phyloP scores from a whole-genome alignment of 2,113 vertebrate species.

The Arothron firmamentum region DNA sequence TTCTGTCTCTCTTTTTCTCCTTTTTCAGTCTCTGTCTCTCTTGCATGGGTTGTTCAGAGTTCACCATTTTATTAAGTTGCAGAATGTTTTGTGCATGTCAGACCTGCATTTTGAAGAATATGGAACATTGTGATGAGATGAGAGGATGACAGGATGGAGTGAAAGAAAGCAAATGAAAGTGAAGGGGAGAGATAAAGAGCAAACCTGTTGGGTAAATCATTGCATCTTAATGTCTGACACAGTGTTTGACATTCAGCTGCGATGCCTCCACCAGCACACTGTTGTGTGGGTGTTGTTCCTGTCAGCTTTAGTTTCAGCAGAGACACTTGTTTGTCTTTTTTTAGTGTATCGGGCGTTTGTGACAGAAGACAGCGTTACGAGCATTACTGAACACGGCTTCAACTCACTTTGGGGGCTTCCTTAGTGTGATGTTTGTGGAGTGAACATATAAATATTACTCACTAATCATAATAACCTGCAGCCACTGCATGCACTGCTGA shows the following conservation, averaged over 20 bases:
- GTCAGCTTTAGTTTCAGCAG: constrained; percentile 51
- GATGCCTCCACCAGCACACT: constrained; percentile 50
- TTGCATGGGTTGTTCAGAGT: constrained; percentile 37
- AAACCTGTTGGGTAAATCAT: constrained; percentile 49
- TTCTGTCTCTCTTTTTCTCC: constrained; percentile 6
- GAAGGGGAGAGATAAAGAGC: constrained; percentile 27
- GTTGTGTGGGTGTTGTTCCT: constrained; percentile 47
- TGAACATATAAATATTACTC: too few species aligned
- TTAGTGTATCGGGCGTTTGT: constrained; percentile 52
- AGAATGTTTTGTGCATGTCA: constrained; percentile 29
- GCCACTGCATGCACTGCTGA: too few species aligned
- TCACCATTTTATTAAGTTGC: constrained; percentile 29
- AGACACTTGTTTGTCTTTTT: constrained; percentile 62
- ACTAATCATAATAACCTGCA: too few species aligned
- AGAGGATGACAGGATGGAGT: constrained; percentile 18
- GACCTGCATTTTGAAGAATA: constrained; percentile 20
- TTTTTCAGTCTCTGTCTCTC: constrained; percentile 5
- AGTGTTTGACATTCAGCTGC: constrained; percentile 57
- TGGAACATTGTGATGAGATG: constrained; percentile 9
- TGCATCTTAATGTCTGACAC: constrained; percentile 61
- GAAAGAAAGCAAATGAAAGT: constrained; percentile 28
- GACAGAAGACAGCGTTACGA: constrained; percentile 56
- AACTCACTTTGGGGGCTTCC: neutral
- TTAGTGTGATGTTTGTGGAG: too few species aligned
- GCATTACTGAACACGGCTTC: constrained; percentile 36